Evolutionary conservation across 2,113 vertebrate genomes (phyloP).

Genomic region (Girardinichthys multiradiatus): DNA sequence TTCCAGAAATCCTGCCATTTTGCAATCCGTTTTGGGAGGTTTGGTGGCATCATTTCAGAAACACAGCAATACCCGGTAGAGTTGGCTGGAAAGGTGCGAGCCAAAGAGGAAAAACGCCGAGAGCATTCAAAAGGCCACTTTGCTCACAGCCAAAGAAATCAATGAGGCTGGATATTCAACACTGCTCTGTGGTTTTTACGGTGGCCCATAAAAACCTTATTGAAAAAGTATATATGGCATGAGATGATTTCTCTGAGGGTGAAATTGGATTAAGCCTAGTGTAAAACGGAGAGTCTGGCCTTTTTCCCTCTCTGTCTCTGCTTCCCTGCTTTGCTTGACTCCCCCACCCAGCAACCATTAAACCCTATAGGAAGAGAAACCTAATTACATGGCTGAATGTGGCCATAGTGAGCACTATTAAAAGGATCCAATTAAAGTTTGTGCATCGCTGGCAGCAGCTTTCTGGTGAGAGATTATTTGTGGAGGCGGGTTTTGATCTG

Average conservation of each 20-base stretch:
- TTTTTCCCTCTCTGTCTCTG: slow-evolving; percentile 28
- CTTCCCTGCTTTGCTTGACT: slow-evolving; percentile 17
- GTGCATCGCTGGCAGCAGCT: slow-evolving; percentile 51
- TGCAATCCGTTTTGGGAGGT: slow-evolving; percentile 40
- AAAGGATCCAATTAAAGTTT: slow-evolving; percentile 77
- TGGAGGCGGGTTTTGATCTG: slow-evolving; percentile 64
- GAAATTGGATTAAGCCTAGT: slow-evolving; percentile 74
- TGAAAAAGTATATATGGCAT: slow-evolving; percentile 69
- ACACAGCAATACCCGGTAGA: slow-evolving; percentile 5
- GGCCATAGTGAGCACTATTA: slow-evolving; percentile 73
- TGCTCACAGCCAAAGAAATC: slow-evolving; percentile 58
- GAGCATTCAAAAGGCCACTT: slow-evolving; percentile 12
- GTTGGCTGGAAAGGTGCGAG: slow-evolving; percentile 26
- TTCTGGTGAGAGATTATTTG: slow-evolving; percentile 61
- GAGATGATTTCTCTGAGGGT: slow-evolving; percentile 69
- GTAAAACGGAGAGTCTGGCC: slow-evolving; percentile 64
- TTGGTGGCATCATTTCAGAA: slow-evolving; percentile 11
- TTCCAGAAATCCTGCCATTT: slow-evolving; percentile 57
- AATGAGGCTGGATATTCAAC: slow-evolving; percentile 70
- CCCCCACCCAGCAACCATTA: slow-evolving; percentile 53
- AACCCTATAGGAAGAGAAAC: slow-evolving; percentile 65
- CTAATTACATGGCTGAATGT: slow-evolving; percentile 73
- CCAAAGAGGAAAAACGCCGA: slow-evolving; percentile 2
- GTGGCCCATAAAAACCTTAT: slow-evolving; percentile 61
- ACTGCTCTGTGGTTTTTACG: slow-evolving; percentile 68